Evolutionary conservation across 2,888 invertebrate species (phyloP), one percentile per base, ranked within the genome.

Genomic region (Galeruca laticollis): DNA sequence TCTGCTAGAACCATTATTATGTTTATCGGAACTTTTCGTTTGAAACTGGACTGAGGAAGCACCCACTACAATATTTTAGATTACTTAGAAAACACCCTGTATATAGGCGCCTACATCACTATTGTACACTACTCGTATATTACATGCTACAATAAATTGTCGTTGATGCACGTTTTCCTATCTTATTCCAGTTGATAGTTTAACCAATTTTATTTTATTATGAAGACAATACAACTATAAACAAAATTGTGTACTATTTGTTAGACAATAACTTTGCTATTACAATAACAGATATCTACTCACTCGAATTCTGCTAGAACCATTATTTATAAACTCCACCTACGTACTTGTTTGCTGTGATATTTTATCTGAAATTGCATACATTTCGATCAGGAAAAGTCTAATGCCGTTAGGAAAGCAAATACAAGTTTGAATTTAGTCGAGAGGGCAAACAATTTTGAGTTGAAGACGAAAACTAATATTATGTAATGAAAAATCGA

Each of bases 361-460:
- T 65, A 59, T 65, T 65, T 65, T 65, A 65, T 65, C 65, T 43
- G 13, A 65, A 65, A 65, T 59, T 65, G 57, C 65, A 65, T 65
- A 47, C 47, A 40, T 57, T 65, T 59, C 33, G 35, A 65, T 65
- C 65, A 20, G 35, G 49, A 52, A 21, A 21, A 26, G 0, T 18
- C 13, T 40, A n/a, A 15, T 57, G 65, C 65, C 65, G 65, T 65
- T 59, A 59, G 13, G 37, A 54, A 51, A 65, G 49, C 31, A 63
- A 63, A 54, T 40, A 63, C 13, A 62, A 35, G 20, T 35, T 31
- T 52, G 18, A 20, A n/a, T 54, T 47, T 54, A 63, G 63, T 63
- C 20, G 6, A 47, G 52, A 33, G 11, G 64, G n/a, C 5, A 15
- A 15, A n/a, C 43, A 43, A 43, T 40, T 13, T 40, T 1, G 1